phyloP scores from a whole-genome alignment of 2,113 vertebrate genomes.

The Bombycilla garrulus region DNA sequence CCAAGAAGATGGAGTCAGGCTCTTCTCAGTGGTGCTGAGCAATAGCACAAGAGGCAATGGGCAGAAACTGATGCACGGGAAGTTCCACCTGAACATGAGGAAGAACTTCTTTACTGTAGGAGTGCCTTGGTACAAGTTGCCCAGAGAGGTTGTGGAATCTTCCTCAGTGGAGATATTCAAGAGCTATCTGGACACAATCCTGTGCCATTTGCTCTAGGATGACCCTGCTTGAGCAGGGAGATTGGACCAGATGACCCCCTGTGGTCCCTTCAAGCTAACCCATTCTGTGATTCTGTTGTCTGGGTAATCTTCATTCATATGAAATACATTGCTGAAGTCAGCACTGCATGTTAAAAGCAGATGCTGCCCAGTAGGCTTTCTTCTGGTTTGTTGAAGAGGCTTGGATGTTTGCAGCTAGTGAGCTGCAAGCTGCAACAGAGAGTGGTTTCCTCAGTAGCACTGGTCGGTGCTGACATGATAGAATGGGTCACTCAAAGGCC shows the following conservation, averaged over 20 bases:
- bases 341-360: rapidly evolving
- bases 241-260: neutral
- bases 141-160: neutral
- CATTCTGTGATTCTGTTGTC: neutral
- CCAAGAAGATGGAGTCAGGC: neutral
- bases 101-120: neutral
- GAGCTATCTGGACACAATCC: neutral
- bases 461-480: neutral
- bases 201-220: neutral
- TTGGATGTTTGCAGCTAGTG: neutral
- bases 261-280: neutral
- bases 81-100: neutral
- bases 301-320: neutral
- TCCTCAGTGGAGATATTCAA: neutral
- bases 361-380: rapidly evolving
- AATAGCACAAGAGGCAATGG: neutral
- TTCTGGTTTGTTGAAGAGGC: neutral
- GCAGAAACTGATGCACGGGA: neutral
- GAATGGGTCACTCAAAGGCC: neutral
- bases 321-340: neutral
- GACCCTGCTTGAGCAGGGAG: neutral
- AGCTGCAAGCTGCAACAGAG: neutral
- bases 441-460: neutral
- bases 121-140: neutral
- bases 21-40: neutral